Evolutionary conservation across 2,797 vertebrate species (phyloP), one percentile per base, ranked within the genome.

Genomic region (Tenualosa ilisha): DNA sequence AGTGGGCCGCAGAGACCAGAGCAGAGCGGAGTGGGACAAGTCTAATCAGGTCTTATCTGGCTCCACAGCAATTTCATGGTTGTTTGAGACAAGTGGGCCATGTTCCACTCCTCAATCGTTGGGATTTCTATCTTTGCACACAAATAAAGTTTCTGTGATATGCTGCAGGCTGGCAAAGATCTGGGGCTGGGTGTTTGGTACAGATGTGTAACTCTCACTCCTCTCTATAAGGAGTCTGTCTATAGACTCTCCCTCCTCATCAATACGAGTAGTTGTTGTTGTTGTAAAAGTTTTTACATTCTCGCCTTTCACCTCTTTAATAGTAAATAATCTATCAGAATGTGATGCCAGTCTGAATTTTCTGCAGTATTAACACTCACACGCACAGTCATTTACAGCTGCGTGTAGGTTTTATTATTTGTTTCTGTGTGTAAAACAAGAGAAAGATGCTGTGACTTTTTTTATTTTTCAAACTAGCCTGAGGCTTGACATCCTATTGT

Each of bases 11-110:
- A 86, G 82, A 88, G 84, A 9, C 82, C 31, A 31, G 31, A 31
- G 31, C 63, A 93, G 91, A 90, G 91, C 86, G 85, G 88, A 92
- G 90, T 86, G 88, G 89, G 92, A 93, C 94, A 89, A 91, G 95
- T 94, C 93, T 89, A 90, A 93, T 94, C 95, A 94, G 91, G 94
- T 90, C 94, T 95, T 94, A 96, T 95, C 94, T 93, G 90, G 85
- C 91, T 90, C 89, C 87, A 89, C 90, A 89, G 89, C 92, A 91
- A 92, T 94, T 94, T 95, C 95, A 95, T 94, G 94, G 93, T 90
- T 93, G 94, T 95, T 96, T 95, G 94, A 94, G 94, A 87, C 94
- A 94, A 96, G 95, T 95, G 93, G 94, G 93, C 94, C 94, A 93
- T 95, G 93, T 93, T 92, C 84, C 84, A 92, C 91, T 88, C 89